phyloP scores from a whole-genome alignment of 2,113 vertebrate genomes.

The Atlantisia rogersi region DNA sequence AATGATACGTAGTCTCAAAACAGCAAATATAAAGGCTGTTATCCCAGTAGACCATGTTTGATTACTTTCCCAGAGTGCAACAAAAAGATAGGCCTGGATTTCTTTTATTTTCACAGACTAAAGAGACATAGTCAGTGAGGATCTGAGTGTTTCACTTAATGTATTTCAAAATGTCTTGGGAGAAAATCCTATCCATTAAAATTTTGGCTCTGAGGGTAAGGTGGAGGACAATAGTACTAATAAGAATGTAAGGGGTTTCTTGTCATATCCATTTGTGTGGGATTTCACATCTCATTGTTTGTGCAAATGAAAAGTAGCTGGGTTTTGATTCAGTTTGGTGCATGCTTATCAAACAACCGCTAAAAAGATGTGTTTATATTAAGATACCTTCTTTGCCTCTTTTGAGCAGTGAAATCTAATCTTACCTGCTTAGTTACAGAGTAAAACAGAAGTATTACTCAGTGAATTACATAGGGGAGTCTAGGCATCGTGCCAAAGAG shows the following conservation, averaged over 20 bases:
- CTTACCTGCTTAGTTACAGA: slow-evolving; percentile 10
- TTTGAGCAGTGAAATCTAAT: slow-evolving; percentile 30
- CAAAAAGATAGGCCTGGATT: slow-evolving; percentile 34
- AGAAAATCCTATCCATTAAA: slow-evolving; percentile 44
- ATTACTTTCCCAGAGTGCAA: not conserved
- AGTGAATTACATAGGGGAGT: not conserved
- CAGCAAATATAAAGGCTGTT: not conserved
- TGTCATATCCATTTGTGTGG: not conserved
- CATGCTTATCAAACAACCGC: slow-evolving; percentile 1
- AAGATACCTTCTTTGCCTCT: slow-evolving; percentile 2
- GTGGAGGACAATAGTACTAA: not conserved
- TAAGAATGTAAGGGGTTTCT: not conserved
- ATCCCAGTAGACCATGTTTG: slow-evolving; percentile 1
- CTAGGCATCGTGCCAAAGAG: not conserved
- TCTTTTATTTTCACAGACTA: slow-evolving; percentile 20
- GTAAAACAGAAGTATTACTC: slow-evolving; percentile 14
- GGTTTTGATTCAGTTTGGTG: not conserved
- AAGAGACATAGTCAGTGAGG: not conserved
- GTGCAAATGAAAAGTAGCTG: not conserved
- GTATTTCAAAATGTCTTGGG: slow-evolving; percentile 39
- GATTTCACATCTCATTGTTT: slow-evolving; percentile 30
- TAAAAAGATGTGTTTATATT: slow-evolving; percentile 22
- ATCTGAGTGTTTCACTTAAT: not conserved
- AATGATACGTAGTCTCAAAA: not conserved
- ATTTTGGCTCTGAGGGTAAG: not conserved